phyloP scores from a whole-genome alignment of 2,888 invertebrate genomes.

The Tetranychus piercei region DNA sequence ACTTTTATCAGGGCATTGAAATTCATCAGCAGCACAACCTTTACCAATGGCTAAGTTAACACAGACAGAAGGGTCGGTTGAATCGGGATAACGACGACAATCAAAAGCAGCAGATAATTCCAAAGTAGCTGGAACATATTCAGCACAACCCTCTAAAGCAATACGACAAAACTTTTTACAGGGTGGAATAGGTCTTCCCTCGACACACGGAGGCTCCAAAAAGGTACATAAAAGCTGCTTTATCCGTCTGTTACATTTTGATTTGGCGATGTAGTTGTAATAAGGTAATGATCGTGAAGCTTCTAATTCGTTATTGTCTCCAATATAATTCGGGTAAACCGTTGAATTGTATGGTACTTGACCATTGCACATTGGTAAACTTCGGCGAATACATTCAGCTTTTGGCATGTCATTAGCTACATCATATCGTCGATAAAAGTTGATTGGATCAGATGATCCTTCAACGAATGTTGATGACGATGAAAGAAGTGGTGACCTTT shows the following conservation, averaged over 20 bases:
- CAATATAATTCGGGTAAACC: constrained; percentile 34
- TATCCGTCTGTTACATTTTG: constrained; percentile 44
- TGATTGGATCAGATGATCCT: constrained; percentile 18
- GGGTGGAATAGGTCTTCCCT: constrained; percentile 41
- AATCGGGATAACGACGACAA: constrained; percentile 43
- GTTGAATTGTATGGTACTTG: constrained; percentile 49
- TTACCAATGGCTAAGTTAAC: constrained; percentile 38
- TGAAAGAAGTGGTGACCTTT: constrained; percentile 17
- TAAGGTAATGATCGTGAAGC: constrained; percentile 35
- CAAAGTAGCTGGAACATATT: constrained; percentile 41
- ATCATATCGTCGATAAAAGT: constrained; percentile 18
- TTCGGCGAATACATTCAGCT: constrained; percentile 24
- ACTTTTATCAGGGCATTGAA: constrained; percentile 26
- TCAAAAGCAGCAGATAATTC: constrained; percentile 41
- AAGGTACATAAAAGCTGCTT: constrained; percentile 45
- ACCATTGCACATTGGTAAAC: constrained; percentile 42
- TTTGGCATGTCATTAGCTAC: constrained; percentile 9
- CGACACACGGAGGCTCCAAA: constrained; percentile 45
- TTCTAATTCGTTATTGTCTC: constrained; percentile 29
- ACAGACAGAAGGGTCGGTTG: constrained; percentile 39
- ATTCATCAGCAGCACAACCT: constrained; percentile 23
- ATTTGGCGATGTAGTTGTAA: constrained; percentile 43
- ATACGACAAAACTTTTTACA: constrained; percentile 47
- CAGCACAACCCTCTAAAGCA: constrained; percentile 44
- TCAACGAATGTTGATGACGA: constrained; percentile 18